These are phyloP conservation scores for Drosophila fulvimacula DNA, from an alignment of 2,888 invertebrate genomes.

Conservation along the genomic window DNA sequence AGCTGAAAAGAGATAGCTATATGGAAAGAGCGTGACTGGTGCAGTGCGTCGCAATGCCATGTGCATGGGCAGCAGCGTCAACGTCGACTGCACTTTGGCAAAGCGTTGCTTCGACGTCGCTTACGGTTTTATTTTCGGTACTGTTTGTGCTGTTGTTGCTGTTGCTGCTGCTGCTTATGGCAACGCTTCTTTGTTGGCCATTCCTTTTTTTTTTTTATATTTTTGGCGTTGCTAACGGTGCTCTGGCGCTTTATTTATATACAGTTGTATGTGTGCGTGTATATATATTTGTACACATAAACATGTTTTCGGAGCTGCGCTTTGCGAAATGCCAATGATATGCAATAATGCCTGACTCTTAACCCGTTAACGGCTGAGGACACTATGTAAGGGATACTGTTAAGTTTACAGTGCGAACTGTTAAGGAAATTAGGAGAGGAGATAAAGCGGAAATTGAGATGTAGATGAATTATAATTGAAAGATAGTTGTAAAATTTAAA, in stretches of 20 bases:
- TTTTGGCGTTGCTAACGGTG: slow-evolving; percentile 73
- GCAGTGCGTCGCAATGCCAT: slow-evolving; percentile 6
- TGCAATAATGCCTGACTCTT: slow-evolving; percentile 61
- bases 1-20: slow-evolving; percentile 22
- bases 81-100: slow-evolving; percentile 55
- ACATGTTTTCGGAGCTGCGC: slow-evolving; percentile 66
- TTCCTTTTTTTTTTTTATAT: slow-evolving; percentile 35
- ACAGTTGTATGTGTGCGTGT: slow-evolving; percentile 5
- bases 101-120: slow-evolving; percentile 26
- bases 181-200: slow-evolving; percentile 37
- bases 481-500: too few relatives aligned
- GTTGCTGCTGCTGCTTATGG: slow-evolving; percentile 27
- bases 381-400: slow-evolving; percentile 5
- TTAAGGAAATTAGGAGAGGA: background rate
- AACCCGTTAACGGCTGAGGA: slow-evolving; percentile 47
- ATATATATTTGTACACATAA: slow-evolving; percentile 26
- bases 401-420: background rate
- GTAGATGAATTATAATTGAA: background rate
- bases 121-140: slow-evolving; percentile 58
- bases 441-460: background rate
- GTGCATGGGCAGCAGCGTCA: slow-evolving; percentile 27
- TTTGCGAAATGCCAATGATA: slow-evolving; percentile 70
- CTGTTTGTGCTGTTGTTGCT: slow-evolving; percentile 18
- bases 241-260: slow-evolving; percentile 60
- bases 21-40: slow-evolving; percentile 1